Conservation (phyloP, 2,888 invertebrate species). For the Melanostoma mellinum region DNA sequence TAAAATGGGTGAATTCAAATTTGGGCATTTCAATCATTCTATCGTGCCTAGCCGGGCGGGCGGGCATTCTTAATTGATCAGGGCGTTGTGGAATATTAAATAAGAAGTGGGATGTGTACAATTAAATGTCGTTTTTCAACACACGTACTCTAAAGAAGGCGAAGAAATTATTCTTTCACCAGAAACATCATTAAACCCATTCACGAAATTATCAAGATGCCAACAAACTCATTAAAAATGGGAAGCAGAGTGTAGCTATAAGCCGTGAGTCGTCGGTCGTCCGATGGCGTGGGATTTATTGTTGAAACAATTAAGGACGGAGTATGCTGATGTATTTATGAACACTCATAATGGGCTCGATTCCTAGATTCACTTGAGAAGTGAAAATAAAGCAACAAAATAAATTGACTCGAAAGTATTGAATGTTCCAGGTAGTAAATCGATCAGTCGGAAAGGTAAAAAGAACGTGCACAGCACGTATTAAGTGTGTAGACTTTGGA, state of each 20-base stretch:
- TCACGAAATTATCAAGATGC: slow-evolving; percentile 15
- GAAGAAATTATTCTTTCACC: too few species aligned
- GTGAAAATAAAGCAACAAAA: neutral
- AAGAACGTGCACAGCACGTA: neutral
- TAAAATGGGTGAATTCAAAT: neutral
- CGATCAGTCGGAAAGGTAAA: neutral
- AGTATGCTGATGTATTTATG: slow-evolving; percentile 34
- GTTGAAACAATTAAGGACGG: slow-evolving; percentile 11
- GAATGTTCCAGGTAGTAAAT: slow-evolving; percentile 8
- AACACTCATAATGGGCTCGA: slow-evolving; percentile 12
- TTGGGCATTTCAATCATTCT: neutral
- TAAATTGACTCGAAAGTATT: slow-evolving; percentile 8
- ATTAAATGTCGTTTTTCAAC: neutral
- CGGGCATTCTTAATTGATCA: slow-evolving; percentile 12
- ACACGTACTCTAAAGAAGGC: too few species aligned
- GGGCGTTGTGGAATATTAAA: slow-evolving; percentile 21
- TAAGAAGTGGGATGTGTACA: neutral
- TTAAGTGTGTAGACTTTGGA: neutral
- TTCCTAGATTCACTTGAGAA: neutral
- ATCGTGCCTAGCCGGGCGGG: neutral
- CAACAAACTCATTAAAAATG: slow-evolving; percentile 9
- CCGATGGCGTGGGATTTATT: neutral
- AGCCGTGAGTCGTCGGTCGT: neutral
- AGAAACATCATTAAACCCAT: too few species aligned
- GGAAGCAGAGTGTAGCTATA: neutral